Conservation (phyloP, 92 coral and sea anemone genomes). For the Parazoanthus swiftii region DNA sequence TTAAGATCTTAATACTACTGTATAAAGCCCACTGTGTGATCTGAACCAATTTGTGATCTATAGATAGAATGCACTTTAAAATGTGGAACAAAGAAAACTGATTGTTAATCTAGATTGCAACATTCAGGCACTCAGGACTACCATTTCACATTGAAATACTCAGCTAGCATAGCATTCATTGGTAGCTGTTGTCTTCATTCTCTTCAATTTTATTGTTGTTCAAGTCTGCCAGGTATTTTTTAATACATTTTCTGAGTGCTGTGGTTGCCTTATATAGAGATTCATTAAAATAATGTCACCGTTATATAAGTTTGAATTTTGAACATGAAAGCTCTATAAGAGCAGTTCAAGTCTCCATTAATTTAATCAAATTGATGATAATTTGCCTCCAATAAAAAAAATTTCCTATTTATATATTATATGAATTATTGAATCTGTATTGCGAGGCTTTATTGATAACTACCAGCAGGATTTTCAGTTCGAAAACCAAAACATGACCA, state of each 20-base stretch:
- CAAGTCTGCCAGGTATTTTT: background rate
- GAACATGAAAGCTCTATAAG: conserved; percentile 1
- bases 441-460: background rate
- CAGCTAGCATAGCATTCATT: background rate
- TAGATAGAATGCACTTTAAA: background rate
- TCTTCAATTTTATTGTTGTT: background rate
- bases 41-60: background rate
- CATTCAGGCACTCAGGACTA: background rate
- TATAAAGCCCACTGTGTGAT: too few relatives aligned
- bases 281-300: conserved; percentile 5
- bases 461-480: background rate
- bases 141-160: conserved; percentile 12
- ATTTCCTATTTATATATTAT: conserved; percentile 7
- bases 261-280: background rate
- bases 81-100: background rate
- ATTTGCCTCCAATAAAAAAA: background rate
- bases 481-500: background rate
- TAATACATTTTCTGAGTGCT: background rate
- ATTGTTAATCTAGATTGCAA: background rate
- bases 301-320: background rate
- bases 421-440: conserved; percentile 4
- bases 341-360: conserved; percentile 6
- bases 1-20: too few relatives aligned
- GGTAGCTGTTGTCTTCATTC: background rate
- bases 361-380: conserved; percentile 20